A percentile compares a stretch with the other conserved stretches of the same genome.
Conservation (phyloP, 1,140 invertebrate species). For the Hycleus phaleratus region DNA sequence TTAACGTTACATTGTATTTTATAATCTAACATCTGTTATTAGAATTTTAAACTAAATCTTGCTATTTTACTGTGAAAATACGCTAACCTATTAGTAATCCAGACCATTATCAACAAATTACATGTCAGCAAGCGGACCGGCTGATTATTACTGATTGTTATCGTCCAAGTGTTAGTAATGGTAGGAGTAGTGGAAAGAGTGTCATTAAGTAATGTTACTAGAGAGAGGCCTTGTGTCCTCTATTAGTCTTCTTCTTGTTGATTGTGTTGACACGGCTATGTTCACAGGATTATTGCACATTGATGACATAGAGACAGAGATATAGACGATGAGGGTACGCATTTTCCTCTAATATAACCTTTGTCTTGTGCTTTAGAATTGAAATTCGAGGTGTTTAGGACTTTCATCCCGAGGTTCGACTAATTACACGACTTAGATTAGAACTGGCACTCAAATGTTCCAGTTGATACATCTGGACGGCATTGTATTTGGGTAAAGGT, state of each 20-base stretch:
- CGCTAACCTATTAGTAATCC: conserved; percentile 13
- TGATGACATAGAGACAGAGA: too few relatives aligned
- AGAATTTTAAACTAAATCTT: too few relatives aligned
- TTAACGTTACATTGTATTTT: too few relatives aligned
- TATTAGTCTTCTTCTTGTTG: too few relatives aligned
- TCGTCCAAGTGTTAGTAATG: neutral
- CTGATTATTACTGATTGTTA: conserved; percentile 23
- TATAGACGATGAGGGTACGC: too few relatives aligned
- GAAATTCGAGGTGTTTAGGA: conserved; percentile 10
- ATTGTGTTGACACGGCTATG: neutral
- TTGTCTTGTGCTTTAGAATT: neutral
- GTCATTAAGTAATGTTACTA: conserved; percentile 12
- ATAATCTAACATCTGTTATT: too few relatives aligned
- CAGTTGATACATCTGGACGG: neutral
- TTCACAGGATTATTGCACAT: neutral
- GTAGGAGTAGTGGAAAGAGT: conserved; percentile 12
- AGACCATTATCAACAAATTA: conserved; percentile 24
- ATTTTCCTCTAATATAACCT: too few relatives aligned
- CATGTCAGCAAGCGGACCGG: conserved; percentile 19
- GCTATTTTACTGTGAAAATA: conserved; percentile 1
- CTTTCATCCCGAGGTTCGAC: neutral
- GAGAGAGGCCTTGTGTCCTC: neutral
- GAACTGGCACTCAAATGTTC: neutral
- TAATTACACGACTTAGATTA: conserved; percentile 9
- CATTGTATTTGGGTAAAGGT: neutral